phyloP scores from a whole-genome alignment of 64 coral and sea anemone genomes.

The Acropora yongei region DNA sequence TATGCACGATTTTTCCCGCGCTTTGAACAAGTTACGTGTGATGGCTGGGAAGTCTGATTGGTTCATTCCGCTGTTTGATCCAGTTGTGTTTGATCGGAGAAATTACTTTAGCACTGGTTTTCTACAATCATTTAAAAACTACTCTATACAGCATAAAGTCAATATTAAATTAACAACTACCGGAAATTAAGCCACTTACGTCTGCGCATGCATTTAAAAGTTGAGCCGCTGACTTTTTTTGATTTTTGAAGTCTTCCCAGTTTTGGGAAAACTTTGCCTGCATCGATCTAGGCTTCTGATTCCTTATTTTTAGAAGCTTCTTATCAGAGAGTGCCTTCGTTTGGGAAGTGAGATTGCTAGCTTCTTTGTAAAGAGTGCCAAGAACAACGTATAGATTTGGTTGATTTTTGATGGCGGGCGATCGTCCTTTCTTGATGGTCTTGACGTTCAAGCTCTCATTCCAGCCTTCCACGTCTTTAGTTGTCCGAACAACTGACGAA shows the following conservation, averaged over 20 bases:
- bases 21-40: too few species aligned
- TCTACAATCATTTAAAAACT: too few species aligned
- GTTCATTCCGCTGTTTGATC: too few species aligned
- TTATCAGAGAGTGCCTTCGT: background rate
- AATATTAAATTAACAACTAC: background rate
- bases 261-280: background rate
- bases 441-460: background rate
- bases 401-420: background rate
- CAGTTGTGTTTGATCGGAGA: too few species aligned
- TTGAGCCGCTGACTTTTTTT: background rate
- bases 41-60: too few species aligned
- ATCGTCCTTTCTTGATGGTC: too few species aligned
- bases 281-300: background rate
- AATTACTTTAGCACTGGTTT: too few species aligned
- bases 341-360: background rate
- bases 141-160: too few species aligned
- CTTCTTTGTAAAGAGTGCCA: background rate
- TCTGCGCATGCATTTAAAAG: background rate
- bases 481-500: background rate
- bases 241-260: background rate
- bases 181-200: background rate
- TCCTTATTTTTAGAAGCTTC: background rate
- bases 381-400: background rate
- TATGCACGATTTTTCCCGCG: too few species aligned
- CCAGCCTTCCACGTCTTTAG: constrained; percentile 25